Conservation (phyloP, 2,797 vertebrate genomes). For the Pempheris klunzingeri region DNA sequence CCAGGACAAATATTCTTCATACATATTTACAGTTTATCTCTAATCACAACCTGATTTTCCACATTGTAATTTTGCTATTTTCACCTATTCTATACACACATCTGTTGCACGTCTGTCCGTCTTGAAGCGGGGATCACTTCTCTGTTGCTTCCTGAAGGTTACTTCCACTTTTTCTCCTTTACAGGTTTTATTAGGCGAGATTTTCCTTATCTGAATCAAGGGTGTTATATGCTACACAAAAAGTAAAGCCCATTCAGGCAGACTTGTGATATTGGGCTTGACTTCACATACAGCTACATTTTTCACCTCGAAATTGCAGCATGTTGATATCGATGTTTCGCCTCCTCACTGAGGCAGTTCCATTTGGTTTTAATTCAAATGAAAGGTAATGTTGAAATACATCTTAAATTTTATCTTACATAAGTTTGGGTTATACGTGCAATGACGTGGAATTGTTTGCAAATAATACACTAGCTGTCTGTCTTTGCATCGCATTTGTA, state of each 20-base stretch:
- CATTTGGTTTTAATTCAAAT: not conserved
- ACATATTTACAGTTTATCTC: not conserved
- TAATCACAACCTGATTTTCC: not conserved
- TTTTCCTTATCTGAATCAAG: not conserved
- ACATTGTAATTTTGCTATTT: not conserved
- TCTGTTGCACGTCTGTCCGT: not conserved
- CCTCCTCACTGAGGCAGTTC: not conserved
- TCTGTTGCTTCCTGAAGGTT: not conserved
- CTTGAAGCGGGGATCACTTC: not conserved
- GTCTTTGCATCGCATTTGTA: slow-evolving; percentile 22
- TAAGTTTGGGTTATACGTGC: not conserved
- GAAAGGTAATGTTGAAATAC: slow-evolving; percentile 1
- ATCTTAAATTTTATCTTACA: not conserved
- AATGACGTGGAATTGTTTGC: not conserved
- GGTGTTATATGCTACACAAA: not conserved
- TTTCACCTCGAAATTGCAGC: not conserved
- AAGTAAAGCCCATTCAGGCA: not conserved
- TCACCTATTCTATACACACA: not conserved
- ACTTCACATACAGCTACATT: not conserved
- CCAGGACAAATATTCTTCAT: not conserved
- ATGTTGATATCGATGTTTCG: not conserved
- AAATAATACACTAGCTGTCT: slow-evolving; percentile 23
- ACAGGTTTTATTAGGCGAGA: not conserved
- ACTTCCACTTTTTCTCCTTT: not conserved
- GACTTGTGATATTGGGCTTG: not conserved